Conservation (phyloP, 2,888 invertebrate species). For the Dynastes maya region DNA sequence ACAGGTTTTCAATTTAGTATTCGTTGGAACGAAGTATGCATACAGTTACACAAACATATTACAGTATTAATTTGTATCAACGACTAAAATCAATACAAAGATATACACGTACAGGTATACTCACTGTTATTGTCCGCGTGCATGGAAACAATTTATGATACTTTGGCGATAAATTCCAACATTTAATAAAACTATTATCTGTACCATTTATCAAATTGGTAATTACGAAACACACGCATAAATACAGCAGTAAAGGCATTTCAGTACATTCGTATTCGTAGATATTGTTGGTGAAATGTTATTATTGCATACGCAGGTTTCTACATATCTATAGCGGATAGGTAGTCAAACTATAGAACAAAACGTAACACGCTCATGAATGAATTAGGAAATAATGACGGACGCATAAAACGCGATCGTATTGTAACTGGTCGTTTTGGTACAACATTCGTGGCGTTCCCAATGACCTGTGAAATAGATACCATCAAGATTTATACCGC, state of each 20-base stretch:
- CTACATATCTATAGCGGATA: neutral
- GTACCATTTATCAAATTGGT: conserved; percentile 48
- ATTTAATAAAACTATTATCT: conserved; percentile 51
- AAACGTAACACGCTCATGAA: neutral
- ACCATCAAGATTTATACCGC: neutral
- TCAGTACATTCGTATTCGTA: neutral
- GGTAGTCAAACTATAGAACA: neutral
- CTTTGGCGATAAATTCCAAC: conserved; percentile 42
- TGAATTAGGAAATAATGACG: conserved; percentile 3
- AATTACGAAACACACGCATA: conserved; percentile 49
- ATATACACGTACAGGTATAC: conserved; percentile 3
- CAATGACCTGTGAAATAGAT: neutral
- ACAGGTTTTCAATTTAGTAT: neutral
- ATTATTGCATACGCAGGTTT: neutral
- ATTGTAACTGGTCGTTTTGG: neutral
- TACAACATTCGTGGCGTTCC: neutral
- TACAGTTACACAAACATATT: neutral
- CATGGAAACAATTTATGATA: conserved; percentile 40
- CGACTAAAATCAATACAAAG: conserved; percentile 9
- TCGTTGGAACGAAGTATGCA: neutral
- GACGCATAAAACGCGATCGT: conserved; percentile 1
- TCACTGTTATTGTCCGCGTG: neutral
- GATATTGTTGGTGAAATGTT: neutral
- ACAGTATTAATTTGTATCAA: conserved; percentile 8
- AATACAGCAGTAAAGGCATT: conserved; percentile 5